A percentile compares a stretch with the other conserved stretches of the same genome.
Evolutionary conservation across 2,888 invertebrate genomes (phyloP).

Genomic region (Hypsopygia costalis): DNA sequence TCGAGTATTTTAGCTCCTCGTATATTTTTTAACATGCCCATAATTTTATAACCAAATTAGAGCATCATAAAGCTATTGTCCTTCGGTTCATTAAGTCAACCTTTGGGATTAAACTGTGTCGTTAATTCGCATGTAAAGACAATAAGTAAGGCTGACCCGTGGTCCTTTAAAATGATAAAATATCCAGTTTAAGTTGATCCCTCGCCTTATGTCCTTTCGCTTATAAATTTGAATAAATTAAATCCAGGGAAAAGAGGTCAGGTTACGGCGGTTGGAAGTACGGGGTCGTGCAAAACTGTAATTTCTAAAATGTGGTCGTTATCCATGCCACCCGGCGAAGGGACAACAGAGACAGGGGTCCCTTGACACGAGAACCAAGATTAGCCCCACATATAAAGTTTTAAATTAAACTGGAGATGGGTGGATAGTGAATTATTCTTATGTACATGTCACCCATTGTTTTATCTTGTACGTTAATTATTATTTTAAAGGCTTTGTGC

Average conservation of each 20-base stretch:
- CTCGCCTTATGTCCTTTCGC: constrained; percentile 8
- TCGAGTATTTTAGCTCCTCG: neutral
- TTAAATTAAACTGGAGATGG: constrained; percentile 47
- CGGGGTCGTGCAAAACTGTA: constrained; percentile 44
- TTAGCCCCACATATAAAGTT: constrained; percentile 57
- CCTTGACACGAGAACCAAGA: constrained; percentile 44
- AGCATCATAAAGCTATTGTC: constrained; percentile 32
- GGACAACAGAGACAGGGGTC: constrained; percentile 39
- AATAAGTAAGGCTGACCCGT: constrained; percentile 43
- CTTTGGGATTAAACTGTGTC: constrained; percentile 32
- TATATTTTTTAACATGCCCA: constrained; percentile 3
- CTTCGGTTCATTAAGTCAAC: constrained; percentile 26
- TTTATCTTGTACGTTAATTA: constrained; percentile 37
- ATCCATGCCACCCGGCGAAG: constrained; percentile 40
- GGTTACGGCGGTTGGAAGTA: constrained; percentile 13
- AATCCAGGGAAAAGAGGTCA: constrained; percentile 14
- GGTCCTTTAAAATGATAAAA: constrained; percentile 35
- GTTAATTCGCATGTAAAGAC: constrained; percentile 36
- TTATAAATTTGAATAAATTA: constrained; percentile 7
- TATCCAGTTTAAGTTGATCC: constrained; percentile 21
- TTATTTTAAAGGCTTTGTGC: constrained; percentile 34
- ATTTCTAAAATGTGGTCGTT: constrained; percentile 49
- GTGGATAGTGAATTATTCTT: constrained; percentile 28
- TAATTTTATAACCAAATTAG: constrained; percentile 27
- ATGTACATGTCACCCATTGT: constrained; percentile 29